These are phyloP conservation scores for Agonum fuliginosum DNA, from an alignment of 2,888 invertebrate species.

Conservation along the genomic window DNA sequence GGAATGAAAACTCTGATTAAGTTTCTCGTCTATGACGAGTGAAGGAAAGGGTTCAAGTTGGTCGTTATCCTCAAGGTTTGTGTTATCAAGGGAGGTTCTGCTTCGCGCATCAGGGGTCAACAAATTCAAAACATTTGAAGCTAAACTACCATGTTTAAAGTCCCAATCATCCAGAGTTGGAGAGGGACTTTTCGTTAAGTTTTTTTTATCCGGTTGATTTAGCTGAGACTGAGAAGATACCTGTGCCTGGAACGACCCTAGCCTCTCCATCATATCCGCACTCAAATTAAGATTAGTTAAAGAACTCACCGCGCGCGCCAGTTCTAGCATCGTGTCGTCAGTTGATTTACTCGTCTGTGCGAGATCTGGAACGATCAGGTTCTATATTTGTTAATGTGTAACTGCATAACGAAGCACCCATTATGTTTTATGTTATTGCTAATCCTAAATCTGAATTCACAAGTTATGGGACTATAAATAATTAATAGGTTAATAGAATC, in stretches of 20 bases:
- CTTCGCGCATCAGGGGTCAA: slow-evolving; percentile 52
- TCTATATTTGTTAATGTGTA: slow-evolving; percentile 44
- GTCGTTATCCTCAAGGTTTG: slow-evolving; percentile 64
- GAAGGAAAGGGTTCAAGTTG: slow-evolving; percentile 57
- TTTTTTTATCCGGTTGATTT: slow-evolving; percentile 42
- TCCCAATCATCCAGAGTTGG: slow-evolving; percentile 23
- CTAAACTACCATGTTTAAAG: slow-evolving; percentile 43
- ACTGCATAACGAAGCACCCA: slow-evolving; percentile 14
- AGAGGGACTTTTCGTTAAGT: slow-evolving; percentile 27
- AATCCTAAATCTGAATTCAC: background rate
- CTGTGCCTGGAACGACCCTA: slow-evolving; percentile 29
- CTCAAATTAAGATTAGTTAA: slow-evolving; percentile 53
- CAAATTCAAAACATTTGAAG: slow-evolving; percentile 52
- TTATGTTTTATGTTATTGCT: slow-evolving; percentile 8
- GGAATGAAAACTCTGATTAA: slow-evolving; percentile 24
- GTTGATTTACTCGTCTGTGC: slow-evolving; percentile 55
- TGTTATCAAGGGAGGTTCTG: slow-evolving; percentile 44
- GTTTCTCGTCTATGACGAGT: slow-evolving; percentile 27
- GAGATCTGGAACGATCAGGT: slow-evolving; percentile 47
- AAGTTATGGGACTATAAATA: background rate
- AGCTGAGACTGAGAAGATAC: slow-evolving; percentile 50
- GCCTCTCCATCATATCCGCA: slow-evolving; percentile 46
- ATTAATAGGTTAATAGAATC: background rate
- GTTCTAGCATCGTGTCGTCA: slow-evolving; percentile 56
- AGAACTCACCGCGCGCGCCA: slow-evolving; percentile 59